phyloP scores from a whole-genome alignment of 2,797 vertebrate species.

The Mus minutoides region DNA sequence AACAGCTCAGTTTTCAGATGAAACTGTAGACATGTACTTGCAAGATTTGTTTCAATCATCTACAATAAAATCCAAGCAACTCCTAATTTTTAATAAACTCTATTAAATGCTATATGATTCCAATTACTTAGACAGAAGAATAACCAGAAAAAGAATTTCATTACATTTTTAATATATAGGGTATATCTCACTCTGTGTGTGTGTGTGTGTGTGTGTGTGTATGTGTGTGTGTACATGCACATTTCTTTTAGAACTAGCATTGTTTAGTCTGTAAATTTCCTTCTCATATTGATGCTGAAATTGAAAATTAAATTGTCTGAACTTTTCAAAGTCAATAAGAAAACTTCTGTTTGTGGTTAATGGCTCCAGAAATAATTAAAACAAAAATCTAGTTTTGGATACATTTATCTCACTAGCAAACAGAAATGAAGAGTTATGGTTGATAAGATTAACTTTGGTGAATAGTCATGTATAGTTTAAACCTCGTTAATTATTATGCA shows the following conservation, averaged over 20 bases:
- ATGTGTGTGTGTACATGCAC: background rate
- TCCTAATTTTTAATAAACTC: slow-evolving; percentile 1
- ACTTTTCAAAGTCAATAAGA: background rate
- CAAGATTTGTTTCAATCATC: background rate
- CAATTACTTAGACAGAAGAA: slow-evolving; percentile 4
- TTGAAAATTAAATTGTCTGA: slow-evolving; percentile 32
- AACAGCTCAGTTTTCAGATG: background rate
- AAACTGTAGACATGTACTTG: background rate
- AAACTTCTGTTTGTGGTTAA: background rate
- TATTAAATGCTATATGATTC: background rate
- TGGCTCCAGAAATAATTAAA: background rate
- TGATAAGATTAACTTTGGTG: background rate
- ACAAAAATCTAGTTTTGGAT: background rate
- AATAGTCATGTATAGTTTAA: background rate
- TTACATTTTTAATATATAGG: background rate
- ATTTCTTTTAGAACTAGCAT: slow-evolving; percentile 30
- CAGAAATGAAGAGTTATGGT: background rate
- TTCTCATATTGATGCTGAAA: slow-evolving; percentile 11
- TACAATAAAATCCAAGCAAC: background rate
- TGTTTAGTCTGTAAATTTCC: background rate
- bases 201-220: background rate
- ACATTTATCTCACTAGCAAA: background rate
- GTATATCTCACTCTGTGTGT: background rate
- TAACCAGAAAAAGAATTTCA: background rate
- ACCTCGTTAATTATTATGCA: background rate